A percentile compares a stretch with the other conserved stretches of the same genome.
Conservation (phyloP, 37 sponge, comb jelly and placozoan species). For the Spongia lamella region DNA sequence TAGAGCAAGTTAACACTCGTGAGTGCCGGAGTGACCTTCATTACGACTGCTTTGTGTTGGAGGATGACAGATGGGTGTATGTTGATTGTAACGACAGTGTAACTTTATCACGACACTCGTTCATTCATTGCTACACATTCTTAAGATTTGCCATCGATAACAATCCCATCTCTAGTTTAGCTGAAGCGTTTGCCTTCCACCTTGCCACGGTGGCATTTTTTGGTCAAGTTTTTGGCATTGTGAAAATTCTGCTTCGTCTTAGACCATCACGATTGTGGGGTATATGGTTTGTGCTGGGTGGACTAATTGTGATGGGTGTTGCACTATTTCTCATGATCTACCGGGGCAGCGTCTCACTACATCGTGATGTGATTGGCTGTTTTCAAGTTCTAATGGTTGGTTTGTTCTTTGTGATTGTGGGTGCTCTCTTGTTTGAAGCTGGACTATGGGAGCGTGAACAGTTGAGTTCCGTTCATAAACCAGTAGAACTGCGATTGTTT, state of each 20-base stretch:
- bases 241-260: slow-evolving; percentile 25
- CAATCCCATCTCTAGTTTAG: slow-evolving; percentile 33
- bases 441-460: no score
- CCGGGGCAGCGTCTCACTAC: no score
- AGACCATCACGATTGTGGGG: slow-evolving; percentile 45
- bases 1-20: slow-evolving; percentile 16
- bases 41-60: slow-evolving; percentile 27
- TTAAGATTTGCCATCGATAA: slow-evolving; percentile 41
- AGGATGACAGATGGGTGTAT: slow-evolving; percentile 3
- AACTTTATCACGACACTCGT: not conserved
- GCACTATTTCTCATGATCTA: no score
- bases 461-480: no score
- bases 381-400: no score
- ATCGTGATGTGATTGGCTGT: no score
- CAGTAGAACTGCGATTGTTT: no score
- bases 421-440: no score
- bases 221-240: slow-evolving; percentile 20
- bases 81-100: slow-evolving; percentile 33
- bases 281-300: slow-evolving; percentile 10
- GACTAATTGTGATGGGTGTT: no score
- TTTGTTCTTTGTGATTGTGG: no score
- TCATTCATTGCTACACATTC: slow-evolving; percentile 56
- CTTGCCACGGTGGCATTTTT: slow-evolving; percentile 43
- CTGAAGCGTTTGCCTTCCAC: slow-evolving; percentile 49
- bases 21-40: not conserved